A percentile compares a stretch with the other conserved stretches of the same genome.
These are phyloP conservation scores for Gorsachius goisagi DNA, from an alignment of 2,113 vertebrate species.

Conservation along the genomic window DNA sequence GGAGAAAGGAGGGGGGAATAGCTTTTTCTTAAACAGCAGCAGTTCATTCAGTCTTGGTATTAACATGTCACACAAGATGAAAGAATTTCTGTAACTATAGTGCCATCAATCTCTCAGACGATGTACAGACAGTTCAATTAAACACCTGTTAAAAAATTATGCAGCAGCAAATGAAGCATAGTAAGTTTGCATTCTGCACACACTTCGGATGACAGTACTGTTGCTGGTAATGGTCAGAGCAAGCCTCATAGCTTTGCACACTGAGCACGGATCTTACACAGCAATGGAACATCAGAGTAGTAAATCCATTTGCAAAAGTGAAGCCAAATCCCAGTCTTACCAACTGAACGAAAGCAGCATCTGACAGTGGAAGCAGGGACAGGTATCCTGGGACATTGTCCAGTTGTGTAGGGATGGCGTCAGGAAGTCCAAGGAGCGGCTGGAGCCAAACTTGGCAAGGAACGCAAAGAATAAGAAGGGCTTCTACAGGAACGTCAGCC, in stretches of 20 bases:
- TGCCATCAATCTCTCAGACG: not conserved
- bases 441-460: not conserved
- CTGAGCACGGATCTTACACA: not conserved
- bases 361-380: not conserved
- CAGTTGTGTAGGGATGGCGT: rapidly evolving
- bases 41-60: not conserved
- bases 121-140: not conserved
- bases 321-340: not conserved
- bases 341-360: not conserved
- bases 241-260: not conserved
- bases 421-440: not conserved
- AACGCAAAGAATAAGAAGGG: not conserved
- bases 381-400: not conserved
- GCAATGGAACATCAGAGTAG: not conserved
- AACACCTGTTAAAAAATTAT: not conserved
- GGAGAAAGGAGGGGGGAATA: rapidly evolving
- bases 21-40: not conserved
- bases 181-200: not conserved
- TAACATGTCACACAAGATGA: not conserved
- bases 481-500: not conserved
- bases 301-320: not conserved
- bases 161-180: not conserved
- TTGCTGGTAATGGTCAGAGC: not conserved
- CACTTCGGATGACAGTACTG: not conserved
- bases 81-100: not conserved